Evolutionary conservation across 2,888 invertebrate genomes (phyloP).

Genomic region (Phengaris arion): DNA sequence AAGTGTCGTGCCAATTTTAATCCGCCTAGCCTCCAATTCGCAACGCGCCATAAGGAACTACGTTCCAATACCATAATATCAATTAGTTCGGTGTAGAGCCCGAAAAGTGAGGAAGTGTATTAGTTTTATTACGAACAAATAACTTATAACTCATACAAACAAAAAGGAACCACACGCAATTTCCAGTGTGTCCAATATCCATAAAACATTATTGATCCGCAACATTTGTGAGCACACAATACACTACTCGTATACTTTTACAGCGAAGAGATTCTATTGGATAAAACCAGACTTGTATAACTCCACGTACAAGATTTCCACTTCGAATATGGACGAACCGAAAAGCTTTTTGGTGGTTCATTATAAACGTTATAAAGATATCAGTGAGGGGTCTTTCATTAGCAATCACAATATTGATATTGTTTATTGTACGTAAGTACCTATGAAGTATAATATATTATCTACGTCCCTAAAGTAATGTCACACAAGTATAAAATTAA

Average conservation of each 20-base stretch:
- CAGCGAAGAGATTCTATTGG: not conserved
- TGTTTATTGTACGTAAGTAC: not conserved
- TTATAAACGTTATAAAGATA: not conserved
- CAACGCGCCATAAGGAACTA: too few species aligned
- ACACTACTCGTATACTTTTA: slow-evolving; percentile 3
- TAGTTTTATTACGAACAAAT: slow-evolving; percentile 22
- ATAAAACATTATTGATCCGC: not conserved
- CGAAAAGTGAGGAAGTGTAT: not conserved
- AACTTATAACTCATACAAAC: slow-evolving; percentile 5
- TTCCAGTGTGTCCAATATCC: not conserved
- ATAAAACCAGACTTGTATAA: not conserved
- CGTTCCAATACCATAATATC: not conserved
- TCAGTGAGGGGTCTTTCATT: slow-evolving; percentile 13
- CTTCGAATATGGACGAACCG: not conserved
- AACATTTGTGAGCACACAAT: not conserved
- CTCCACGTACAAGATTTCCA: not conserved
- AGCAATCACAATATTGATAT: not conserved
- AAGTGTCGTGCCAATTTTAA: too few species aligned
- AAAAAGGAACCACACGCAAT: slow-evolving; percentile 10
- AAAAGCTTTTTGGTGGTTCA: slow-evolving; percentile 17
- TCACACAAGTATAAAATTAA: too few species aligned
- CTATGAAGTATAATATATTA: too few species aligned
- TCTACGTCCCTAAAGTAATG: too few species aligned
- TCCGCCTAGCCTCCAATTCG: too few species aligned
- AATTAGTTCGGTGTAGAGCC: not conserved